Base-by-base conservation (phyloP, 2,888 invertebrate genomes). In the Rhyacophila evoluta region DNA sequence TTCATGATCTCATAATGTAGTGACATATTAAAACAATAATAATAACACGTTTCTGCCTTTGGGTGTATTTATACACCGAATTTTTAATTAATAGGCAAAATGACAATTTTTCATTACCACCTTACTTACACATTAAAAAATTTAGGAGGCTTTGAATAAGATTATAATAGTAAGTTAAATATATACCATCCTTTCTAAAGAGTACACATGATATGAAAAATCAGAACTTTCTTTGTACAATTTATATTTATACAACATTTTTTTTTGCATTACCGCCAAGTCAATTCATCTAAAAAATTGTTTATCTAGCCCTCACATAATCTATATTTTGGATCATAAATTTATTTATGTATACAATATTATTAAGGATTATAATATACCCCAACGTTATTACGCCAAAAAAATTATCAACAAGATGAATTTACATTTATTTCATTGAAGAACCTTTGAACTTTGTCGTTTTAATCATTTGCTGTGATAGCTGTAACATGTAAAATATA, bases 1-100 rank as follows among this genome's bases (percentile, higher is more conserved):
- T 37, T 76, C 33, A 76, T 76, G 76, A 76, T 76, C 76, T 76
- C 76, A 76, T 67, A 37, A 69, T 19, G 55, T 55, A 55, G 55
- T 33, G 28, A 69, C 15, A 28, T 67, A 29, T 67, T 67, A 25
- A 69, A 69, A 15, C 28, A 74, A 74, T 75, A 39, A 27, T 70
- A 68, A 38, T 75, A 67, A 27, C 27, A 37, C 68, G 15, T 75
- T 69, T 55, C 33, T 67, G 74, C 74, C 74, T 75, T 75, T 36
- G 37, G 28, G 8, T 12, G 37, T 19, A 71, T 39, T 73, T 41
- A 73, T 41, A 41, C 29, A 41, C 27, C 41, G 25, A 19, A 55
- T 33, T 68, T 33, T 25, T 68, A 41, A n/a, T n/a, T n/a, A n/a
- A 8, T 37, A 75, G 67, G 38, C 41, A 73, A 1, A 41, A 41